These are phyloP conservation scores for Microtus californicus DNA, from an alignment of 2,797 vertebrate species.

Conservation along the genomic window DNA sequence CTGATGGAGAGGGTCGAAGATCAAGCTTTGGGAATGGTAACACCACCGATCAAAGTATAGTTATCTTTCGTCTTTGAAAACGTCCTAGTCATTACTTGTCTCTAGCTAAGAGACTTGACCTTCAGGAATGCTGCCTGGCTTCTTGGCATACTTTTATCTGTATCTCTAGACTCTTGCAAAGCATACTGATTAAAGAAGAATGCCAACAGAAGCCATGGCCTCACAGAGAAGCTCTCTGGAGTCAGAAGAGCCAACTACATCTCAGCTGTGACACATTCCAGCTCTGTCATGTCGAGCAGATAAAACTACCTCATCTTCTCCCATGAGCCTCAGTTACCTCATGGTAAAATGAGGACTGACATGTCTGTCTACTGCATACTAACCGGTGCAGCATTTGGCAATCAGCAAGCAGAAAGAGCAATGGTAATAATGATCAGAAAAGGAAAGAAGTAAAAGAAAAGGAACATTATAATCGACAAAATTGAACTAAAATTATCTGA, in stretches of 20 bases:
- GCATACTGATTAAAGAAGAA: conserved; percentile 15
- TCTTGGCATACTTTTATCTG: neutral
- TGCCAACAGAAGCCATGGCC: conserved; percentile 25
- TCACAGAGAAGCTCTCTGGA: neutral
- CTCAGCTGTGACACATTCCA: neutral
- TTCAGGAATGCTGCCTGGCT: conserved; percentile 4
- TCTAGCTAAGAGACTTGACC: conserved; percentile 25
- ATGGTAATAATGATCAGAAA: neutral
- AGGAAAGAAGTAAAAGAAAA: neutral
- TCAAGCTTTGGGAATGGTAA: neutral
- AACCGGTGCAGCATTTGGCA: neutral
- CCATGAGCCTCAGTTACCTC: neutral
- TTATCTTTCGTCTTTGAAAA: conserved; percentile 18
- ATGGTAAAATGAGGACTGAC: neutral
- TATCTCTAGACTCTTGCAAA: conserved; percentile 34
- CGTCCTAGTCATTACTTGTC: neutral
- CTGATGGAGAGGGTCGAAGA: neutral
- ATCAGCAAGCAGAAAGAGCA: neutral
- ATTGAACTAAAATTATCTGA: neutral
- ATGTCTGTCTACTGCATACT: no score
- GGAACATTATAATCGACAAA: neutral
- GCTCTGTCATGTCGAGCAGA: neutral
- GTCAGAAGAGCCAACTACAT: neutral
- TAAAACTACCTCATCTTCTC: neutral
- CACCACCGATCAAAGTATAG: neutral